These are phyloP conservation scores for Xenops minutus DNA, from an alignment of 2,797 vertebrate genomes.

Conservation along the genomic window DNA sequence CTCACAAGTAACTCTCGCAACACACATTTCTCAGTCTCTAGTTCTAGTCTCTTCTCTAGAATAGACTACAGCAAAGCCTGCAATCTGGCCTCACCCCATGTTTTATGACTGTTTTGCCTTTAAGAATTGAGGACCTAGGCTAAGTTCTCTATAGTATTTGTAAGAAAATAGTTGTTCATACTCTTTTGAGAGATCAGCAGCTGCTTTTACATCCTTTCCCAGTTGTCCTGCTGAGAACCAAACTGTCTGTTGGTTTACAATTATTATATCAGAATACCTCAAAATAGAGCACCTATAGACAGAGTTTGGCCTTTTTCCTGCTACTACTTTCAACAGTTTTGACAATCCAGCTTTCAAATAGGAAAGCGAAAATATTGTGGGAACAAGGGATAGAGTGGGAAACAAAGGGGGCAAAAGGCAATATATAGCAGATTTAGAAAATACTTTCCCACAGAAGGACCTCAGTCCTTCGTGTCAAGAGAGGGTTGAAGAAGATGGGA, in stretches of 20 bases:
- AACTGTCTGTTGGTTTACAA: background rate
- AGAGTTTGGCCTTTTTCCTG: background rate
- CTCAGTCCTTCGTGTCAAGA: background rate
- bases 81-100: background rate
- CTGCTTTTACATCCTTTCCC: background rate
- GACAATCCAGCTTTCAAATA: background rate
- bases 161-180: background rate
- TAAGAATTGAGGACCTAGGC: background rate
- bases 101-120: background rate
- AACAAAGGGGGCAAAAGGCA: background rate
- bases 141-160: background rate
- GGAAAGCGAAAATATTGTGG: background rate
- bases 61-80: background rate
- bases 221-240: background rate
- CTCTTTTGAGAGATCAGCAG: background rate
- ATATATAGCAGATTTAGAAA: background rate
- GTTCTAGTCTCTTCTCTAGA: background rate
- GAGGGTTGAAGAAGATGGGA: background rate
- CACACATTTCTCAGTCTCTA: background rate
- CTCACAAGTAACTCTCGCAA: background rate
- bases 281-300: background rate
- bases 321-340: background rate
- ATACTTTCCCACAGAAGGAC: background rate
- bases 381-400: background rate
- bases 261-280: background rate